Evolutionary conservation across 1,140 invertebrate genomes (phyloP).

Genomic region (Monochamus saltuarius): DNA sequence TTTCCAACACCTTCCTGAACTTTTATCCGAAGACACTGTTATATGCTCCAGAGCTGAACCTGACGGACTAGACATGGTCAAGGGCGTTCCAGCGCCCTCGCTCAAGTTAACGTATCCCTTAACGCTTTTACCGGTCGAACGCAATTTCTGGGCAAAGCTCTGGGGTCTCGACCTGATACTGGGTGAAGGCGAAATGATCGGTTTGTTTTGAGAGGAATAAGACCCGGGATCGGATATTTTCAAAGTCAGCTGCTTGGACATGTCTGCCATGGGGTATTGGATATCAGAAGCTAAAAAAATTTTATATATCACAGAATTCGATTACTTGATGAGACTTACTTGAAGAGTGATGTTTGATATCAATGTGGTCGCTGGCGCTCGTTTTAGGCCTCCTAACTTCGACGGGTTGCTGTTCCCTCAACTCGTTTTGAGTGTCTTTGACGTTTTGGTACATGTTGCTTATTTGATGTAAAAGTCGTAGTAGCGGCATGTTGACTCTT

Average conservation of each 20-base stretch:
- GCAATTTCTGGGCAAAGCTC: constrained; percentile 82
- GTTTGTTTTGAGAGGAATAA: constrained; percentile 46
- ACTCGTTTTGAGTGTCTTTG: constrained; percentile 88
- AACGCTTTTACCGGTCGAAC: constrained; percentile 80
- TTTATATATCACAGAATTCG: background rate
- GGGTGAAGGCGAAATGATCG: constrained; percentile 60
- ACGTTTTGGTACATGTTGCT: constrained; percentile 98
- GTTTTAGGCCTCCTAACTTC: constrained; percentile 47
- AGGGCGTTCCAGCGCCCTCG: constrained; percentile 71
- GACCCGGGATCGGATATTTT: constrained; percentile 48
- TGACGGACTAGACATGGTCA: constrained; percentile 63
- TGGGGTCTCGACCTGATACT: constrained; percentile 73
- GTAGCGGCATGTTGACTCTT: constrained; percentile 92
- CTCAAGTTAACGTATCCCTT: constrained; percentile 62
- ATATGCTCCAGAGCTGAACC: constrained; percentile 62
- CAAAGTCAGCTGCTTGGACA: constrained; percentile 48
- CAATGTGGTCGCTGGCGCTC: constrained; percentile 44
- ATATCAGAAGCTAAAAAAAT: constrained; percentile 18
- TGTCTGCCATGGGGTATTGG: constrained; percentile 37
- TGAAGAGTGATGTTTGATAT: constrained; percentile 45
- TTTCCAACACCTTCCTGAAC: constrained; percentile 80
- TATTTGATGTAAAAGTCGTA: constrained; percentile 92
- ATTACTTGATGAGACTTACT: constrained; percentile 29
- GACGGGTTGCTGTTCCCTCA: constrained; percentile 67
- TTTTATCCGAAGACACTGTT: constrained; percentile 55